Percentiles rank a stretch among this genome's conserved stretches.
phyloP scores from a whole-genome alignment of 2,797 vertebrate genomes.

The Lepus oiostolus region DNA sequence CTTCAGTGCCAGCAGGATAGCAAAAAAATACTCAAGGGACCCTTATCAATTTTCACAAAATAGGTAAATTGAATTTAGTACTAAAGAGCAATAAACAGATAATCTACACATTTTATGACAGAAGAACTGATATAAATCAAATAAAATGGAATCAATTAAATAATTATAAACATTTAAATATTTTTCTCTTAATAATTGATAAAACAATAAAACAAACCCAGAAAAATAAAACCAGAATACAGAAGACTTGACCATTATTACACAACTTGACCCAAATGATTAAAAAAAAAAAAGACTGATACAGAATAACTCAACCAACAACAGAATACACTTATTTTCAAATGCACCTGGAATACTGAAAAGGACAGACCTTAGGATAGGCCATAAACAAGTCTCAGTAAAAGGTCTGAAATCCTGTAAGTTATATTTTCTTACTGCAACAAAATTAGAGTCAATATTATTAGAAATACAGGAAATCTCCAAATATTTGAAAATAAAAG shows the following conservation, averaged over 20 bases:
- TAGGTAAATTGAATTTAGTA: background rate
- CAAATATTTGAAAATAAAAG: too few species aligned
- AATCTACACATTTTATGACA: background rate
- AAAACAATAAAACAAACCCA: background rate
- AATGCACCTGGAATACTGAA: background rate
- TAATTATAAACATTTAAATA: background rate
- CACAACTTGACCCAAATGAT: background rate
- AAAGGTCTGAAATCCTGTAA: background rate
- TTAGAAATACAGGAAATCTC: background rate
- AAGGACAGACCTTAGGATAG: background rate
- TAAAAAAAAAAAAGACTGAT: background rate
- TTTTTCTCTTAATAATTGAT: background rate
- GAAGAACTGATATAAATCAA: conserved; percentile 5
- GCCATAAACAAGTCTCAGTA: background rate
- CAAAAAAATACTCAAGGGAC: background rate
- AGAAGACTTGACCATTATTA: conserved; percentile 28
- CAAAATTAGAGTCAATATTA: background rate
- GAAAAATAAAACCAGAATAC: background rate
- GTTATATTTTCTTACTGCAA: background rate
- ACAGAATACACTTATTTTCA: background rate
- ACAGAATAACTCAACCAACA: background rate
- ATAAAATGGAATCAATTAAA: conserved; percentile 25
- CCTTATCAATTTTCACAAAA: background rate
- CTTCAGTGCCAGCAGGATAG: background rate
- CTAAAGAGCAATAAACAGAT: background rate